Conservation (phyloP, 2,888 invertebrate species). For the Clanis bilineata region DNA sequence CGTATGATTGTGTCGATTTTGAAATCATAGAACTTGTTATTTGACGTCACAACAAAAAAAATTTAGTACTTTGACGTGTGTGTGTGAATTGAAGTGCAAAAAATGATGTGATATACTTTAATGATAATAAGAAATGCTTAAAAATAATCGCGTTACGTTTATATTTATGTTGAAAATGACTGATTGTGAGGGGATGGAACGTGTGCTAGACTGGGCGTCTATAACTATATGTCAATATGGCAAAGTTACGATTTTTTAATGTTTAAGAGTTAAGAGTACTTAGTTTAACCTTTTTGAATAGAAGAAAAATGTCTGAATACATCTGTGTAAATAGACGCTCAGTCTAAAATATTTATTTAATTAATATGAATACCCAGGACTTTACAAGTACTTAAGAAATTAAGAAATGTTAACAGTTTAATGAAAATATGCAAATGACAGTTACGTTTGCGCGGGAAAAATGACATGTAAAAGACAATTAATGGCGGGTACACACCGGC, state of each 20-base stretch:
- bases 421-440: background rate
- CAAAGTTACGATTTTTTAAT: background rate
- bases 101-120: conserved; percentile 10
- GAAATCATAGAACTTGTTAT: background rate
- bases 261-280: background rate
- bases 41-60: background rate
- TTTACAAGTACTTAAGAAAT: background rate
- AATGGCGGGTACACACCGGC: too few relatives aligned
- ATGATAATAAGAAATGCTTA: background rate
- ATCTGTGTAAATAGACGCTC: background rate
- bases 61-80: background rate
- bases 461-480: background rate
- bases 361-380: background rate
- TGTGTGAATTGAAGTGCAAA: conserved; percentile 11
- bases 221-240: background rate
- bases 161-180: conserved; percentile 10
- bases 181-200: background rate
- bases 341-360: conserved; percentile 1
- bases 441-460: background rate
- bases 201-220: background rate
- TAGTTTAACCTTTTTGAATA: background rate
- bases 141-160: background rate
- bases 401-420: background rate
- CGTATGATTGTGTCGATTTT: background rate
- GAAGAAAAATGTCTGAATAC: background rate